phyloP scores from a whole-genome alignment of 2,888 invertebrate genomes.

The Cryptosula pallasiana region DNA sequence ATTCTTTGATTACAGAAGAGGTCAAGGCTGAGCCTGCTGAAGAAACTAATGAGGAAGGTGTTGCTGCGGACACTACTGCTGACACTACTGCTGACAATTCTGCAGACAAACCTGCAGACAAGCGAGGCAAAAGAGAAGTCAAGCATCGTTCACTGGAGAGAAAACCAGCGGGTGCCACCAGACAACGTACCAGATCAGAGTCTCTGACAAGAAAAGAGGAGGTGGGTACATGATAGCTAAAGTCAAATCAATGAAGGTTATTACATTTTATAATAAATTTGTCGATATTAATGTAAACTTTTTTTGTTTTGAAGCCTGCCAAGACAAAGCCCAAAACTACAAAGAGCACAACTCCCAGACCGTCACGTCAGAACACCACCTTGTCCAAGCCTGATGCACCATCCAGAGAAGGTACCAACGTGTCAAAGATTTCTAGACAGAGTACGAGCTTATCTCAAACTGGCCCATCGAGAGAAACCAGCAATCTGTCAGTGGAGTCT shows the following conservation, averaged over 20 bases:
- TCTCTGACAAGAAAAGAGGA: not conserved
- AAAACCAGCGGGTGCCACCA: not conserved
- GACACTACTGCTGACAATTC: not conserved
- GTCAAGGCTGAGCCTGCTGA: not conserved
- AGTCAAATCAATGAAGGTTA: too few relatives aligned
- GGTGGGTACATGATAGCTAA: too few relatives aligned
- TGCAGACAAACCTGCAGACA: not conserved
- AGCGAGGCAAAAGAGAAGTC: not conserved
- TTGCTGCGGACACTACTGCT: not conserved
- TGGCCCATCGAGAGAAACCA: not conserved
- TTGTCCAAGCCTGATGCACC: not conserved
- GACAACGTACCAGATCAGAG: slow-evolving; percentile 10
- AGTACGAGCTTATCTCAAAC: not conserved
- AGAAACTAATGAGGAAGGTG: not conserved
- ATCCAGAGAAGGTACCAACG: not conserved
- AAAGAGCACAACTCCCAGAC: not conserved
- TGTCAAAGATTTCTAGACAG: not conserved
- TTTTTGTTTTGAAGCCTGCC: too few relatives aligned
- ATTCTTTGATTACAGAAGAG: not conserved
- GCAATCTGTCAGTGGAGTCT: not conserved
- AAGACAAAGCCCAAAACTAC: not conserved
- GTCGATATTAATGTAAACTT: too few relatives aligned
- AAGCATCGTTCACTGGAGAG: slow-evolving; percentile 9
- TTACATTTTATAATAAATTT: too few relatives aligned
- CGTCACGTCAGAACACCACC: slow-evolving; percentile 4